Percentiles rank a stretch among this genome's conserved stretches.
Conservation (phyloP, 2,888 invertebrate species). For the Andrena flavipes region DNA sequence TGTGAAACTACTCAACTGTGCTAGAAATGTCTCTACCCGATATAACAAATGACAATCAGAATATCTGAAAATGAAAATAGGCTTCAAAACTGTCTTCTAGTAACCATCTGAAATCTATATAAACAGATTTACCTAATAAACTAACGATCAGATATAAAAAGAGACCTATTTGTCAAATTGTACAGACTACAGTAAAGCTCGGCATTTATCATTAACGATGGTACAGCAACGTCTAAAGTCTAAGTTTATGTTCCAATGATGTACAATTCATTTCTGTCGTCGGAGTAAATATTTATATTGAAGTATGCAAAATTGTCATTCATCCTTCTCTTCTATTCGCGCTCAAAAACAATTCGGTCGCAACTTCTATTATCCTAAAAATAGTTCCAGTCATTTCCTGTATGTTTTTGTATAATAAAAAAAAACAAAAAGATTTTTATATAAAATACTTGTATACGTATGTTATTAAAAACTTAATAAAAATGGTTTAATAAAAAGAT, state of each 20-base stretch:
- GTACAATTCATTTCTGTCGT: constrained; percentile 15
- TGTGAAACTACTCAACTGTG: constrained; percentile 17
- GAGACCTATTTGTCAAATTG: not conserved
- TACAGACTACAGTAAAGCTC: not conserved
- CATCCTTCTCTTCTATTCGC: not conserved
- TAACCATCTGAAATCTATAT: not conserved
- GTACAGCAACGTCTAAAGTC: constrained; percentile 15
- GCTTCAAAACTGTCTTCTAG: not conserved
- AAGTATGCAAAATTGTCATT: constrained; percentile 8
- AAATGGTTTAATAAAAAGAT: constrained; percentile 1
- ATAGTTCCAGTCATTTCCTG: constrained; percentile 5
- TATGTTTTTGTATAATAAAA: not conserved
- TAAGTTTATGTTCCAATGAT: constrained; percentile 6
- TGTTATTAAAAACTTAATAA: constrained; percentile 20
- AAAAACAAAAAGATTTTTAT: constrained; percentile 17
- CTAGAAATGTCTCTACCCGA: constrained; percentile 25
- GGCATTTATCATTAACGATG: constrained; percentile 5
- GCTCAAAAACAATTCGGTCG: not conserved
- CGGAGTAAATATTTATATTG: constrained; percentile 1
- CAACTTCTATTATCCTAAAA: not conserved
- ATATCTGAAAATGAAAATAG: constrained; percentile 9
- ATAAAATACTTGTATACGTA: constrained; percentile 20
- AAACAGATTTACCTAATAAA: constrained; percentile 4
- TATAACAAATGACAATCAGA: constrained; percentile 40
- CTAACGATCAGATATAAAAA: not conserved